Evolutionary conservation across 2,113 vertebrate species (phyloP).

Genomic region (Sturnira hondurensis): DNA sequence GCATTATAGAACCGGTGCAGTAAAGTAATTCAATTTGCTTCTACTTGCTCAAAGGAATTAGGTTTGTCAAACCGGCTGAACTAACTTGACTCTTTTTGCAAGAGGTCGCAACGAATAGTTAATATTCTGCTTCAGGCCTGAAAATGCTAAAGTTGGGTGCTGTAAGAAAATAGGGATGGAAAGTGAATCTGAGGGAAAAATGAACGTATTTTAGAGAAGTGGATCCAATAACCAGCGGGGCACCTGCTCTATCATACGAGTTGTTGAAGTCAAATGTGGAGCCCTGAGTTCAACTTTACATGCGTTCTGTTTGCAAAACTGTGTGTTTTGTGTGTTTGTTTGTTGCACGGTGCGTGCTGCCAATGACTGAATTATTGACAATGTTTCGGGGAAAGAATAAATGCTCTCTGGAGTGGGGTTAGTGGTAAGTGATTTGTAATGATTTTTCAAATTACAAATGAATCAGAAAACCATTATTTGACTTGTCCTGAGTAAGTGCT

Average conservation of each 20-base stretch:
- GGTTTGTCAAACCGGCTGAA: not conserved
- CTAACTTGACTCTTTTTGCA: not conserved
- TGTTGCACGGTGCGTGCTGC: not conserved
- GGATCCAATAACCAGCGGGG: not conserved
- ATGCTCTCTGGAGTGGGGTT: slow-evolving; percentile 12
- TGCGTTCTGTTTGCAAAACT: not conserved
- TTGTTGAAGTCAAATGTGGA: not conserved
- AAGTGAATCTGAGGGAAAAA: slow-evolving; percentile 4
- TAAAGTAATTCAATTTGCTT: not conserved
- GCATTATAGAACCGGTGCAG: not conserved
- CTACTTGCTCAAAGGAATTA: not conserved
- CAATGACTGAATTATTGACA: slow-evolving; percentile 3
- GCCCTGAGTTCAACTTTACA: not conserved
- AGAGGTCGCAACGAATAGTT: not conserved
- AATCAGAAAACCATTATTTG: slow-evolving; percentile 49
- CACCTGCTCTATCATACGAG: not conserved
- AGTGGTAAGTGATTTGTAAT: slow-evolving; percentile 51
- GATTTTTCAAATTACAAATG: slow-evolving; percentile 38
- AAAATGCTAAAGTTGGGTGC: not conserved
- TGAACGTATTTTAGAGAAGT: not conserved
- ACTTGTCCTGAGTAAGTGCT: slow-evolving; percentile 42
- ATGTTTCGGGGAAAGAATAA: slow-evolving; percentile 27
- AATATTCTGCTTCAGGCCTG: not conserved
- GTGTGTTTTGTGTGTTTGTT: not conserved
- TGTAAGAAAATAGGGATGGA: not conserved